These are phyloP conservation scores for Calephelis virginiensis DNA, from an alignment of 1,140 invertebrate genomes.

Conservation along the genomic window DNA sequence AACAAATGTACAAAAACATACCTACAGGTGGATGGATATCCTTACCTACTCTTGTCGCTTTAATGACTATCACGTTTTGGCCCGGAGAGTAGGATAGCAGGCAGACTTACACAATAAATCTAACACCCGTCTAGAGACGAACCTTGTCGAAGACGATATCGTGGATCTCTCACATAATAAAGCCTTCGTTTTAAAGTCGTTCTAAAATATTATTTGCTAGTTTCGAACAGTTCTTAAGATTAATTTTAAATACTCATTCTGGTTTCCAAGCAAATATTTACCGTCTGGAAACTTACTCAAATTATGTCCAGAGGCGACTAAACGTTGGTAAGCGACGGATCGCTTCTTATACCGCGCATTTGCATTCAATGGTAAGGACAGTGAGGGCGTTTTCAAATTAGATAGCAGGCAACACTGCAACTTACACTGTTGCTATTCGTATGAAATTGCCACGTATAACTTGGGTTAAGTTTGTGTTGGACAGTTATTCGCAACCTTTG, in stretches of 20 bases:
- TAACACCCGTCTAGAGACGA: no score
- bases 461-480: not conserved
- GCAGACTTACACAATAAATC: no score
- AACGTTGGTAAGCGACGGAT: conserved; percentile 69
- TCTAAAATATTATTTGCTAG: no score
- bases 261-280: conserved; percentile 19
- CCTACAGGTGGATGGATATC: no score
- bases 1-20: no score
- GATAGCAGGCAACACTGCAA: conserved; percentile 47
- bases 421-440: conserved; percentile 11
- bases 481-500: not conserved
- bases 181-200: no score
- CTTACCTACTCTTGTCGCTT: no score
- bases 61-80: no score
- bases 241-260: not conserved
- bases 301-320: conserved; percentile 73
- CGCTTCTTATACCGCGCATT: conserved; percentile 72
- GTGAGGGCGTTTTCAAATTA: conserved; percentile 54
- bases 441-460: conserved; percentile 3
- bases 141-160: no score
- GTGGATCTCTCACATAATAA: no score
- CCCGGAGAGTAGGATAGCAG: no score
- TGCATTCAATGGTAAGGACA: conserved; percentile 75
- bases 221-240: not conserved
- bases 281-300: conserved; percentile 32